phyloP scores from a whole-genome alignment of 2,797 vertebrate species.

The Enteromius paludinosus region DNA sequence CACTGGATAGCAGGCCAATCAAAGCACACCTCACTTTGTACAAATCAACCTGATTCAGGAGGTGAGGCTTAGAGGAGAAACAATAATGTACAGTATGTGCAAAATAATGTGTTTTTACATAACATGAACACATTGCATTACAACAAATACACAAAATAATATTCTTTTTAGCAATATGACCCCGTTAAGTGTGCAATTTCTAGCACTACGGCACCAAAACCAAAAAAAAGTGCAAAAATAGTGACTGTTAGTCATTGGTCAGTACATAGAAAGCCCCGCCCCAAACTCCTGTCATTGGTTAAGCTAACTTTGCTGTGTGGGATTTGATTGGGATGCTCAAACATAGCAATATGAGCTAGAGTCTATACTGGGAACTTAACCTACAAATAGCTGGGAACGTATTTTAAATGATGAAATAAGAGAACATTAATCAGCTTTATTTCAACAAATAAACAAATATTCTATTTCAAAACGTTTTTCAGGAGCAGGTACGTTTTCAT shows the following conservation, averaged over 20 bases:
- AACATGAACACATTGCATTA: too few relatives aligned
- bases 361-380: not conserved
- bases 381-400: not conserved
- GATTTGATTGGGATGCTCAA: not conserved
- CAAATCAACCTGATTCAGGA: too few relatives aligned
- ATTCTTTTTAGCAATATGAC: too few relatives aligned
- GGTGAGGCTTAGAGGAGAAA: too few relatives aligned
- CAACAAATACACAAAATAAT: too few relatives aligned
- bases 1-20: too few relatives aligned
- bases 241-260: not conserved
- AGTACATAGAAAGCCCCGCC: not conserved
- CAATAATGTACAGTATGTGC: too few relatives aligned
- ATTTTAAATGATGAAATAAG: not conserved
- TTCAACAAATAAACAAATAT: not conserved
- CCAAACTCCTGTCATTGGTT: constrained; percentile 4
- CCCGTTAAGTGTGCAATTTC: not conserved
- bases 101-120: too few relatives aligned
- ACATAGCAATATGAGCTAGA: not conserved
- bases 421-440: not conserved
- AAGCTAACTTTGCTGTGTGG: not conserved
- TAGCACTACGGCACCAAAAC: not conserved
- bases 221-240: not conserved
- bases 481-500: not conserved
- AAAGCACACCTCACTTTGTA: too few relatives aligned
- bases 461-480: not conserved